A percentile compares a stretch with the other conserved stretches of the same genome.
Conservation (phyloP, 2,113 vertebrate genomes). For the Carassius gibelio region DNA sequence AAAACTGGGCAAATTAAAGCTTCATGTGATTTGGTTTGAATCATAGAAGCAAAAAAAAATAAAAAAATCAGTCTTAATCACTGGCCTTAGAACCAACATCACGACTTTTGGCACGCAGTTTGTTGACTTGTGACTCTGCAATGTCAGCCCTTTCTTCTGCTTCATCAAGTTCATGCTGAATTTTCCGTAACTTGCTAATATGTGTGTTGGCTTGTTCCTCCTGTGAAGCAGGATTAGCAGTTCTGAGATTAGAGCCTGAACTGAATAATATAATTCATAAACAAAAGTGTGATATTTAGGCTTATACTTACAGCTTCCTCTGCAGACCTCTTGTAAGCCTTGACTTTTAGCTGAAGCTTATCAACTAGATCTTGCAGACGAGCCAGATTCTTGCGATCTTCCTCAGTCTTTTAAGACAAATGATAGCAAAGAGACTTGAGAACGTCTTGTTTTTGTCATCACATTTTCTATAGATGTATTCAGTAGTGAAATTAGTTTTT, state of each 20-base stretch:
- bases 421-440: too few relatives aligned
- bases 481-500: too few relatives aligned
- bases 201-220: slow-evolving; percentile 75
- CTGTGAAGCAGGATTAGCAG: slow-evolving; percentile 54
- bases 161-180: slow-evolving; percentile 73
- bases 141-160: slow-evolving; percentile 76
- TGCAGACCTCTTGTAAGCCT: too few relatives aligned
- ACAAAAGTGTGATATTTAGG: not conserved
- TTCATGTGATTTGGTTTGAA: too few relatives aligned
- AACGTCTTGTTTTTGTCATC: too few relatives aligned
- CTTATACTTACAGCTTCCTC: too few relatives aligned
- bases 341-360: too few relatives aligned
- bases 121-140: slow-evolving; percentile 77
- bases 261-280: not conserved
- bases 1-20: not conserved
- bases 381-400: too few relatives aligned
- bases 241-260: not conserved
- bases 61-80: not conserved
- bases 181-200: slow-evolving; percentile 71
- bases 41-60: too few relatives aligned
- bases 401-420: too few relatives aligned
- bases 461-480: too few relatives aligned
- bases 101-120: slow-evolving; percentile 72
- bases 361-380: too few relatives aligned
- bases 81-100: slow-evolving; percentile 71